Conservation (phyloP, 2,113 vertebrate genomes). For the Ailuropoda melanoleuca region DNA sequence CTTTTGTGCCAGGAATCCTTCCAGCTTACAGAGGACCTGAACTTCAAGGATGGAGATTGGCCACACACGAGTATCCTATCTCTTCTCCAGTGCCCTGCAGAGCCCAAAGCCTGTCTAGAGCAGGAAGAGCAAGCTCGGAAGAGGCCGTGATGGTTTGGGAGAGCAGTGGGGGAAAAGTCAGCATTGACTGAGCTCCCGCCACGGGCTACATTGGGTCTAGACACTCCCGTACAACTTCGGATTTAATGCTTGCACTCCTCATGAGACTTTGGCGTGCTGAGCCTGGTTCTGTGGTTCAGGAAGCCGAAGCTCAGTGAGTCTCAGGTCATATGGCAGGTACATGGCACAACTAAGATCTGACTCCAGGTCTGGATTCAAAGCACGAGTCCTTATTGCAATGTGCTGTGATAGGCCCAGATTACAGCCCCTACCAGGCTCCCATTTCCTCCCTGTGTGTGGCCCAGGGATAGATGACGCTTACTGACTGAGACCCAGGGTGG, state of each 20-base stretch:
- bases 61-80: too few species aligned
- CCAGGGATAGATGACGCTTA: neutral
- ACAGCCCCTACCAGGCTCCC: neutral
- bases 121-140: neutral
- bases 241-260: neutral
- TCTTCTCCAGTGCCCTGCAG: neutral
- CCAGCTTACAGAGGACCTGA: neutral
- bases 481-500: neutral
- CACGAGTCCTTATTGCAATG: too few species aligned
- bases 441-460: neutral
- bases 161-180: neutral
- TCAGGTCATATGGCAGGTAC: neutral
- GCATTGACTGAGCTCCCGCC: accelerated
- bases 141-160: neutral
- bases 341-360: neutral
- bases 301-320: neutral
- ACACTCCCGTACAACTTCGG: accelerated
- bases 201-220: accelerated
- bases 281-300: neutral
- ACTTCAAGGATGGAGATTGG: neutral
- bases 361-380: neutral
- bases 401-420: neutral
- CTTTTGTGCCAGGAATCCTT: neutral
- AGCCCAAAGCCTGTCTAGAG: neutral
- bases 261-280: neutral